Percentiles rank a stretch among this genome's conserved stretches.
phyloP scores from a whole-genome alignment of 2,888 invertebrate species.

The Trimorus sp. region DNA sequence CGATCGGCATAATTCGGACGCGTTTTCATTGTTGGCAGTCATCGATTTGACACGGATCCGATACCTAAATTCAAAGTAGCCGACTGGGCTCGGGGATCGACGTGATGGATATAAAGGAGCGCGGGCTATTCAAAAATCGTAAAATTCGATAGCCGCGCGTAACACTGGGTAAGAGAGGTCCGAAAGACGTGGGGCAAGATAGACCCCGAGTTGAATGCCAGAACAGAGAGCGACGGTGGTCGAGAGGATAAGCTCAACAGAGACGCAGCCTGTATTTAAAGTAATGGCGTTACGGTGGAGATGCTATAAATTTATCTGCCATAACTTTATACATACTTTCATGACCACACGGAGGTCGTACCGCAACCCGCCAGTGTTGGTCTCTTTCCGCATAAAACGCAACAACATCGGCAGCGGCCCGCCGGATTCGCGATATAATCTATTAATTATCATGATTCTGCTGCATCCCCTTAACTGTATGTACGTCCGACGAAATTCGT shows the following conservation, averaged over 20 bases:
- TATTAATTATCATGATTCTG: conserved; percentile 48
- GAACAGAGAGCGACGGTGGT: conserved; percentile 54
- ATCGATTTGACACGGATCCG: conserved; percentile 60
- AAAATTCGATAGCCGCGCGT: conserved; percentile 77
- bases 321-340: conserved; percentile 81
- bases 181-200: conserved; percentile 63
- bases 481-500: conserved; percentile 30
- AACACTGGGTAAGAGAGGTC: conserved; percentile 55
- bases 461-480: not conserved
- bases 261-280: conserved; percentile 72
- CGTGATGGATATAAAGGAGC: conserved; percentile 57
- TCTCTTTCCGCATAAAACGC: conserved; percentile 27
- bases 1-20: conserved; percentile 49
- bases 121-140: conserved; percentile 80
- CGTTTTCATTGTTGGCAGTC: conserved; percentile 53
- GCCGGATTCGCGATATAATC: conserved; percentile 65
- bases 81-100: conserved; percentile 36
- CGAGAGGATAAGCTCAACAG: conserved; percentile 47
- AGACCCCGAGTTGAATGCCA: conserved; percentile 60
- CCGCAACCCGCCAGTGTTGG: conserved; percentile 12
- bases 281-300: conserved; percentile 82
- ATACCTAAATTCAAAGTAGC: conserved; percentile 60
- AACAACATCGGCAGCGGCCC: conserved; percentile 59
- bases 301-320: conserved; percentile 82
- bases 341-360: conserved; percentile 78